Base-by-base conservation (phyloP, 2,888 invertebrate genomes). In the Helicoverpa assulta region DNA sequence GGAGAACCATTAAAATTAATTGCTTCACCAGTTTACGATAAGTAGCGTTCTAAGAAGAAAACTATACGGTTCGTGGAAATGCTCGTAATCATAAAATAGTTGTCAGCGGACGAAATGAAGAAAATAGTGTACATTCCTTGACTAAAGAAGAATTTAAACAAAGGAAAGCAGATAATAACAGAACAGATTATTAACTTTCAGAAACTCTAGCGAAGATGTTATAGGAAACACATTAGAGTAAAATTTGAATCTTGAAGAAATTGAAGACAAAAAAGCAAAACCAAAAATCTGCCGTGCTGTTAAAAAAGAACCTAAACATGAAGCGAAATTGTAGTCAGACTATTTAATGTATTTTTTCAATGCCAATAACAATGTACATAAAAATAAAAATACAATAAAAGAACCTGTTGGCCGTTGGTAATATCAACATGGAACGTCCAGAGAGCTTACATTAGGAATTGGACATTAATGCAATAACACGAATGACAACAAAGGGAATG, bases 391-490 rank as follows among this genome's bases (percentile, higher is more conserved):
- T 12, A 7, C 5, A 10, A 33, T 43, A 58, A 26, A 74, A 47
- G 18, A 62, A 58, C 65, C 65, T 70, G 77, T 80, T 80, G 65
- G 47, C 62, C 59, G 43, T 69, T 68, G 16, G 51, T 37, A 56
- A 63, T 50, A 59, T 37, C 61, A 52, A 62, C 29, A 69, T 26
- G 69, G 53, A 72, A 14, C 16, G 52, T 53, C 37, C 55, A 50
- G 33, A 62, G 76, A 33, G 26, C 67, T 69, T 67, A 66, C 52
- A 73, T 62, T 69, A 58, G 57, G 61, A 65, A 61, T 77, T 67
- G 57, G 66, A 69, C 60, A 81, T 81, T 81, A 81, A 81, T 81
- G 81, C 81, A 56, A 62, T 78, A 75, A 78, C 81, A 81, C 72
- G 84, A 50, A 71, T 43, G 64, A 72, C 64, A 61, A 81, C 83